Evolutionary conservation across 53 echinoderm and acorn worm genomes (phyloP).

Genomic region (Pentamera pediparva): DNA sequence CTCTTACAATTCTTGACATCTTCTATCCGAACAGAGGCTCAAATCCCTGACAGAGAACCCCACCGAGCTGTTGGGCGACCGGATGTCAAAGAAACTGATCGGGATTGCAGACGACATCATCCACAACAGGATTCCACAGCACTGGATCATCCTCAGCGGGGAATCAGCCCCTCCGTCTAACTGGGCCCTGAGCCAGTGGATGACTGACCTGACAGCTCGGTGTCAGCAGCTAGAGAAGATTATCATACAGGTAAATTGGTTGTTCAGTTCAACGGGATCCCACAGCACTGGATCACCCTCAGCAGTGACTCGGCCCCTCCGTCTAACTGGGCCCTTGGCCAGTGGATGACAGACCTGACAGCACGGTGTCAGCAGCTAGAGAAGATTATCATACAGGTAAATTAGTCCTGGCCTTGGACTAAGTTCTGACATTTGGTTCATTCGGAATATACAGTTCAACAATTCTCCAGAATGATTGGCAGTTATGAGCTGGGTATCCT

Average conservation of each 20-base stretch:
- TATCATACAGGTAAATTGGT: too few species aligned
- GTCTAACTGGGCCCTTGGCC: conserved; percentile 72
- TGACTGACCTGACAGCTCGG: conserved; percentile 64
- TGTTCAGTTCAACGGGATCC: too few species aligned
- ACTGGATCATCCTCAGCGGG: conserved; percentile 77
- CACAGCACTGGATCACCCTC: conserved; percentile 67
- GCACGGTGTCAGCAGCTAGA: conserved; percentile 94
- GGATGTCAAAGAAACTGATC: conserved; percentile 83
- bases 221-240: conserved; percentile 98
- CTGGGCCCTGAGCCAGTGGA: conserved; percentile 80
- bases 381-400: conserved; percentile 78
- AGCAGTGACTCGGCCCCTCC: conserved; percentile 87
- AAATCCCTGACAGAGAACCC: conserved; percentile 88
- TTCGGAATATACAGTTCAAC: too few species aligned
- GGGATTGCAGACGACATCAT: conserved; percentile 82
- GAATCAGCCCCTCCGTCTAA: conserved; percentile 88
- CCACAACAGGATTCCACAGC: conserved; percentile 79
- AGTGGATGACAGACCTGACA: conserved; percentile 75
- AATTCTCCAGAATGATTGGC: too few species aligned
- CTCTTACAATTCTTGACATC: too few species aligned
- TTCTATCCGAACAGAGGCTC: conserved; percentile 80
- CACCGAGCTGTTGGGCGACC: conserved; percentile 83
- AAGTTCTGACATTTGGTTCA: too few species aligned
- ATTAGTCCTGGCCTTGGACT: too few species aligned
- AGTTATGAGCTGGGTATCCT: too few species aligned